Evolutionary conservation across 2,888 invertebrate species (phyloP).

Genomic region (Hemaris fuciformis): DNA sequence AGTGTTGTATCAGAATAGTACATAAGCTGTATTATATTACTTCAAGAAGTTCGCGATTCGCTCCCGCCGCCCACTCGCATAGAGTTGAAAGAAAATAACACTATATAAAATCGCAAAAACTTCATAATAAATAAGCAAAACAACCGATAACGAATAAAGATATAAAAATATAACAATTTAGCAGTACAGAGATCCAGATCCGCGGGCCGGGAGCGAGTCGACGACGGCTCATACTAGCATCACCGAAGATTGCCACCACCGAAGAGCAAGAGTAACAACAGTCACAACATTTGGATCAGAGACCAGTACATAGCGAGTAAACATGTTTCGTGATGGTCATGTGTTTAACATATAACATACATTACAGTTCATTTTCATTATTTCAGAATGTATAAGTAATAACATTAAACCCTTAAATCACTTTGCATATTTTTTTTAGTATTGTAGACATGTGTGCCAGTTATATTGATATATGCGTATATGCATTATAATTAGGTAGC

Average conservation of each 20-base stretch:
- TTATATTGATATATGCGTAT: neutral
- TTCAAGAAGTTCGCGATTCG: neutral
- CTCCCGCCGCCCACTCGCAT: neutral
- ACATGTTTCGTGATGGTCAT: no score
- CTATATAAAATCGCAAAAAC: slow-evolving; percentile 1
- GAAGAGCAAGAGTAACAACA: neutral
- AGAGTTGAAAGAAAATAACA: neutral
- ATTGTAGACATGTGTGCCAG: no score
- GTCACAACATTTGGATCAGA: neutral
- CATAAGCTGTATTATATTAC: neutral
- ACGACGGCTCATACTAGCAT: neutral
- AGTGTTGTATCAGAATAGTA: neutral
- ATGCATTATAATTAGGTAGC: neutral
- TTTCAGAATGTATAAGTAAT: no score
- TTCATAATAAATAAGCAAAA: slow-evolving; percentile 8
- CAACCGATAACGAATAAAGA: slow-evolving; percentile 2
- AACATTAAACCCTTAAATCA: no score
- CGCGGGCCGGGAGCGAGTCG: neutral
- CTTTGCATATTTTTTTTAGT: no score
- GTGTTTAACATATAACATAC: no score
- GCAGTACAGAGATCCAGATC: neutral
- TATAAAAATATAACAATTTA: slow-evolving; percentile 9
- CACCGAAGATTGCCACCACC: neutral
- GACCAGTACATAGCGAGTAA: neutral
- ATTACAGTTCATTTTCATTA: no score